Base-by-base conservation (phyloP, 1,140 invertebrate species). In the Atopsyche davidsoni region DNA sequence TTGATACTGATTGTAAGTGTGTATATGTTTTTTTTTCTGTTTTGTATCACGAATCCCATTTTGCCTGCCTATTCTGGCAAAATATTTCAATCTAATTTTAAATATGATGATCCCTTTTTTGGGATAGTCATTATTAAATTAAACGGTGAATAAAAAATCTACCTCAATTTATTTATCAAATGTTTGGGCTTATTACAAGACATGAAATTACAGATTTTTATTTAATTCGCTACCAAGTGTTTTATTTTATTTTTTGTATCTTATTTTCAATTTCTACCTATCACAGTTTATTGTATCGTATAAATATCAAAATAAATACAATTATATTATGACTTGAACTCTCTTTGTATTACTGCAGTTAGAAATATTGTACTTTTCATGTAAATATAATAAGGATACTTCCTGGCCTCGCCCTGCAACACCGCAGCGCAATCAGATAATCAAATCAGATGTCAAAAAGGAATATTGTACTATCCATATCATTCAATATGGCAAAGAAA, bases 261-360 rank as follows among this genome's bases (percentile, higher is more conserved):
- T 52, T 55, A 46, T 34, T 53, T 57, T 57, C 46, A 57, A 44
- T 57, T 56, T 57, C 55, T 57, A 57, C 55, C 55, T 53, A 46
- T 45, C 55, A 57, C 55, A 53, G 52, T 57, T 57, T 57, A 57
- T 57, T 57, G 55, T 53, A 57, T 53, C 46, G 42, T 53, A 57
- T 49, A 46, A 55, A 46, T 53, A 57, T 44, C 47, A 57, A 53
- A 53, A 57, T 57, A 57, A 57, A 57, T 49, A 49, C 50, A 53
- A 57, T 57, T 57, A 57, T 57, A 57, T 57, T 57, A 57, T 45
- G 46, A 54, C n/a, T 13, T 22, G n/a, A n/a, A n/a, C n/a, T n/a
- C n/a, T n/a, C n/a, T n/a, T n/a, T n/a, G n/a, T n/a, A n/a, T n/a
- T n/a, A n/a, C n/a, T n/a, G n/a, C n/a, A n/a, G n/a, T n/a, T n/a